Base-by-base conservation (phyloP, 2,888 invertebrate genomes). In the Brachynemurus nebulosus region DNA sequence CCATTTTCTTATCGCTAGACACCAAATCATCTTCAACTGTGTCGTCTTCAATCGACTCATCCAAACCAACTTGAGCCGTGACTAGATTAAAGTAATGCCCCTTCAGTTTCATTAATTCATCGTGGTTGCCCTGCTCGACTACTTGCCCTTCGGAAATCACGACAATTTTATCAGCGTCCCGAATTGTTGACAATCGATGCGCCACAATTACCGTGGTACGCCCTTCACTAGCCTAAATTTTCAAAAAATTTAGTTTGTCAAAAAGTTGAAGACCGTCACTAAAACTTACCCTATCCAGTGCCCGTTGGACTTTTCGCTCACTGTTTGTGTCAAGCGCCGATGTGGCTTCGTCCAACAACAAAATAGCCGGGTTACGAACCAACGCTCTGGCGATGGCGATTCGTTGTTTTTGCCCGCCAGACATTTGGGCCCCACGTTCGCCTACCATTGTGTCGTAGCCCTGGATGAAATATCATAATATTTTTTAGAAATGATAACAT, bases 361-460 rank as follows among this genome's bases (percentile, higher is more conserved):
- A 63, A 49, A 92, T 82, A 46, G 74, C 72, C 0, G 91, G 91
- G 57, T 86, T 74, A 33, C 84, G 70, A 2, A 92, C 73, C 8
- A 92, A 64, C 1, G 91, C 90, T 46, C 92, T 70, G 0, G 92
- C 92, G 52, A 92, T 91, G 2, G 91, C 91, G 37, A 91, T 83
- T 46, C 89, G 69, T 61, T 91, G 91, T 58, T 90, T 90, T 61
- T 91, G 90, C 0, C 90, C 90, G n/a, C 90, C 90, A 0, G 83
- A 84, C 36, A 85, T 58, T 45, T 84, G 81, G 1, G 86, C 79
- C 2, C 90, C 90, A 45, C 82, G 71, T 57, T 89, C 89, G 4
- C 89, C 89, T 16, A 89, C 86, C 38, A 84, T 55, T 0, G 89
- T 90, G 21, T 86, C 74, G 55, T 88, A 89, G 33, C 83, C 80